Evolutionary conservation across 1,140 invertebrate genomes (phyloP), one percentile per base, ranked within the genome.

Genomic region (Vanessa tameamea): DNA sequence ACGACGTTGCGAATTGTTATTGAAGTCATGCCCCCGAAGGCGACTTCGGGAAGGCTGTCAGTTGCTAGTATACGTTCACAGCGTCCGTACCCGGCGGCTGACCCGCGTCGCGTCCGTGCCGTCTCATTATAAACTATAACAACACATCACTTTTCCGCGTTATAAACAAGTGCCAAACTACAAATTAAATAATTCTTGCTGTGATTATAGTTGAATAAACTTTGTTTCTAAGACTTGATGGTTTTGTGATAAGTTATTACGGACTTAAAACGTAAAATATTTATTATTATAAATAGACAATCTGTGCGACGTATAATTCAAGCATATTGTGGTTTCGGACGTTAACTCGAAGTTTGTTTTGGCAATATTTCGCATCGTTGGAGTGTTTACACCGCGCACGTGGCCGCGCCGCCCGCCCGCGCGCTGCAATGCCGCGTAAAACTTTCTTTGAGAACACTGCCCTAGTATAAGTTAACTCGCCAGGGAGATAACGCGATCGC

Each of bases 1-100:
- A 90, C 90, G 88, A 92, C 88, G 88, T 92, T 92, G 90, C 90
- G 90, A 92, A 92, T 92, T 92, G 90, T 92, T 92, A 92, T 92
- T 91, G 90, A 91, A 92, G 90, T 92, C 90, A 91, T 91, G 89
- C 89, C 90, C 90, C 90, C 89, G 88, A 91, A 92, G 90, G 89
- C 90, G 89, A 92, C 88, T 91, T 90, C 88, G 89, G 90, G 90
- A 92, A 91, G 90, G 89, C 90, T 91, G 88, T 92, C 90, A 92
- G 90, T 92, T 90, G 89, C 84, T 90, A 85, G 84, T 90, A 91
- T 90, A 90, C 88, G 89, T 86, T 86, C 88, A 82, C 82, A 88
- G 89, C 88, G 90, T 87, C 84, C 84, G 85, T 86, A 90, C 90
- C 82, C 83, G 82, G 85, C 87, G 83, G 82, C 68, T 84, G 81